phyloP scores from a whole-genome alignment of 2,113 vertebrate genomes.

The Archocentrus centrarchus region DNA sequence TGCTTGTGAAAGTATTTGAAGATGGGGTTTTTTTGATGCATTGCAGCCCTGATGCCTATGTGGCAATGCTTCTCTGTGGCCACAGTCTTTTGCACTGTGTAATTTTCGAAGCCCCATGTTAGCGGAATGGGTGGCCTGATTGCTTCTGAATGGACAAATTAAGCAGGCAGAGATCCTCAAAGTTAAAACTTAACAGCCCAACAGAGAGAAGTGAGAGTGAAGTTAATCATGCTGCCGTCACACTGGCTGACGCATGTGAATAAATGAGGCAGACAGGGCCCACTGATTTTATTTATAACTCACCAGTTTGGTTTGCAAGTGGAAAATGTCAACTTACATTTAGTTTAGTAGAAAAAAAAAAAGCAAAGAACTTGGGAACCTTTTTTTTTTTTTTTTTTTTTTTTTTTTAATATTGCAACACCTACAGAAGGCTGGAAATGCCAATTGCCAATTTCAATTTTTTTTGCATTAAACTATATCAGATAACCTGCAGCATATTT shows the following conservation, averaged over 20 bases:
- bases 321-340: neutral
- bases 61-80: neutral
- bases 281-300: conserved; percentile 69
- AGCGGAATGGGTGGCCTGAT: neutral
- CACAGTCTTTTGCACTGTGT: neutral
- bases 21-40: neutral
- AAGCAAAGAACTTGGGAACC: neutral
- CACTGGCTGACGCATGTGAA: conserved; percentile 60
- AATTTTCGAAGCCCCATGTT: neutral
- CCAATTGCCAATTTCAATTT: neutral
- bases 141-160: conserved; percentile 17
- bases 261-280: conserved; percentile 49
- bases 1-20: conserved; percentile 8
- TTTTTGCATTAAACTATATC: neutral
- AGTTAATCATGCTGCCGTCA: conserved; percentile 38
- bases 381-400: neutral
- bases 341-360: neutral
- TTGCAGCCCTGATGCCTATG: neutral
- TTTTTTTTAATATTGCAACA: neutral
- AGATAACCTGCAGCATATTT: neutral
- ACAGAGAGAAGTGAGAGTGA: conserved; percentile 16
- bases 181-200: conserved; percentile 6
- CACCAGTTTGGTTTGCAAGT: conserved; percentile 16
- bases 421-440: neutral
- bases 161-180: conserved; percentile 20